These are phyloP conservation scores for Caenorhabditis drosophilae DNA, from an alignment of 2,888 invertebrate species.

Conservation along the genomic window DNA sequence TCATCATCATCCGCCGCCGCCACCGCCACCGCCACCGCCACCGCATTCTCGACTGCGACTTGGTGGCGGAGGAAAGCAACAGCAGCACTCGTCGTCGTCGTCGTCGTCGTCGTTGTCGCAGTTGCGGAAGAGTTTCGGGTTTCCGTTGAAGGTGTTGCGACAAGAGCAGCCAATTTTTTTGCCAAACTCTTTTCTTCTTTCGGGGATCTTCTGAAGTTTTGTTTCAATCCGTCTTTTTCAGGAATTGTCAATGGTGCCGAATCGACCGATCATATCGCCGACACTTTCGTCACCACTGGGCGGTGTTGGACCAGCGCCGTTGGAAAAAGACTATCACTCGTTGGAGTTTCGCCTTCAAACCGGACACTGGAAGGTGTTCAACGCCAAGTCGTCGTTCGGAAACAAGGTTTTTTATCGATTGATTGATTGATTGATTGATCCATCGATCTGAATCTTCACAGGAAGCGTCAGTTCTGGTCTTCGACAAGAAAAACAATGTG, in stretches of 20 bases:
- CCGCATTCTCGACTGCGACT: not conserved
- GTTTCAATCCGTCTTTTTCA: conserved; percentile 27
- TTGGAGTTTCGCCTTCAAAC: conserved; percentile 31
- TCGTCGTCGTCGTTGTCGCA: conserved; percentile 27
- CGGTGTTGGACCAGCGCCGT: conserved; percentile 27
- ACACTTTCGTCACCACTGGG: conserved; percentile 36
- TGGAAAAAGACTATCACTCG: conserved; percentile 46
- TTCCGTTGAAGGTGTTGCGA: not conserved
- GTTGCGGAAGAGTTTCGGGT: conserved; percentile 14
- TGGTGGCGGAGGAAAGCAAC: too few species aligned
- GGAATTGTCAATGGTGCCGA: conserved; percentile 52
- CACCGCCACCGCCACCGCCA: not conserved
- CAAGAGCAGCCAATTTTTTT: conserved; percentile 5
- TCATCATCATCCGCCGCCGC: too few species aligned
- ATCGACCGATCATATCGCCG: conserved; percentile 42
- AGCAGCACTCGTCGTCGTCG: too few species aligned
- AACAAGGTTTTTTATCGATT: conserved; percentile 52
- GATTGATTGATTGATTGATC: too few species aligned
- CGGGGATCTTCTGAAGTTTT: not conserved
- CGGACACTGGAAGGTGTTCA: conserved; percentile 57
- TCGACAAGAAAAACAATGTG: conserved; percentile 62
- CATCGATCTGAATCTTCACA: conserved; percentile 37
- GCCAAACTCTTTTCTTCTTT: not conserved
- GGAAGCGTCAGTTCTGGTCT: conserved; percentile 63
- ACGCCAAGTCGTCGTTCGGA: conserved; percentile 52